Percentiles rank a stretch among this genome's conserved stretches.
Conservation (phyloP, 2,888 invertebrate species). For the Phorcus lineatus region DNA sequence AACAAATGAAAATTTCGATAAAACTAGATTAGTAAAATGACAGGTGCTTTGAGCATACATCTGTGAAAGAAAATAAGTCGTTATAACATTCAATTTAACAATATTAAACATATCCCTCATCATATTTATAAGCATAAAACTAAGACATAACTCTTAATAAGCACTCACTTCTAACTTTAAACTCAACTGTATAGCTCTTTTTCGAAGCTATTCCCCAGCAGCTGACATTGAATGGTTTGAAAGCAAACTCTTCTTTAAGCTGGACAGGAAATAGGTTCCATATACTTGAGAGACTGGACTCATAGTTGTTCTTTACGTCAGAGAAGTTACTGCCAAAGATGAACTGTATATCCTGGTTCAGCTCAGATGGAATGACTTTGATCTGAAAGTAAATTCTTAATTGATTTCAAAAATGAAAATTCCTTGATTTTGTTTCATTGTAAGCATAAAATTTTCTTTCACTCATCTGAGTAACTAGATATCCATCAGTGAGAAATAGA, state of each 20-base stretch:
- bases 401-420: no score
- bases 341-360: conserved; percentile 21
- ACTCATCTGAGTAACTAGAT: no score
- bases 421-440: no score
- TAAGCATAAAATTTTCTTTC: no score
- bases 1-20: no score
- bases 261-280: background rate
- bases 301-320: conserved; percentile 40
- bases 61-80: no score
- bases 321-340: conserved; percentile 52
- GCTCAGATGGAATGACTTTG: background rate
- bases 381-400: background rate
- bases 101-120: no score
- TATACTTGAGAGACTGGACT: conserved; percentile 19
- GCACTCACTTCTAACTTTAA: conserved; percentile 62
- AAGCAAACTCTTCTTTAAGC: conserved; percentile 51
- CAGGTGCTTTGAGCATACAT: no score
- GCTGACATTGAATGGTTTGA: conserved; percentile 71
- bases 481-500: background rate
- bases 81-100: no score
- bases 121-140: no score
- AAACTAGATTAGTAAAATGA: no score
- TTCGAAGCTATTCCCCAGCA: conserved; percentile 69
- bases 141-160: background rate
- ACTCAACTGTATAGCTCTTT: conserved; percentile 58